A percentile compares a stretch with the other conserved stretches of the same genome.
Evolutionary conservation across 2,797 vertebrate genomes (phyloP).

Genomic region (Fistularia tabacaria): DNA sequence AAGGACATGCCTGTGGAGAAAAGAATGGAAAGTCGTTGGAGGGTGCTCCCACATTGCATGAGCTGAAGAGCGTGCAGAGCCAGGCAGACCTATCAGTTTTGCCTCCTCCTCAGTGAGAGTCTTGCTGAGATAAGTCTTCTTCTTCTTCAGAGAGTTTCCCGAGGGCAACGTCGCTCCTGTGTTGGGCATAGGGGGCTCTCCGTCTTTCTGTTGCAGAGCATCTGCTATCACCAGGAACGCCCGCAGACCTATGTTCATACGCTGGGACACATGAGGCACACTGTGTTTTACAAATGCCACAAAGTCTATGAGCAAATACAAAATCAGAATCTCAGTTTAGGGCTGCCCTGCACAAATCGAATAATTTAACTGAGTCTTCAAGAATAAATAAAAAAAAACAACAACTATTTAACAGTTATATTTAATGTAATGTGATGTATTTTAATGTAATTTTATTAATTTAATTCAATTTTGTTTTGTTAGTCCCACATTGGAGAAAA

Average conservation of each 20-base stretch:
- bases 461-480: too few species aligned
- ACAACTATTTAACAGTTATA: too few species aligned
- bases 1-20: constrained; percentile 88
- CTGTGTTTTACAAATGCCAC: not conserved
- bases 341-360: too few species aligned
- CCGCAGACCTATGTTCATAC: constrained; percentile 98
- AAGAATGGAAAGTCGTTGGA: constrained; percentile 4
- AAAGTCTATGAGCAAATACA: not conserved
- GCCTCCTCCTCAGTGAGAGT: constrained; percentile 98
- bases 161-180: constrained; percentile 96
- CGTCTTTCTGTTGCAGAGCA: constrained; percentile 96
- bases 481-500: too few species aligned
- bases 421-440: too few species aligned
- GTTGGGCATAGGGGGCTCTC: constrained; percentile 98
- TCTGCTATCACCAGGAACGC: constrained; percentile 98
- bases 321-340: too few species aligned
- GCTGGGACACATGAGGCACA: constrained; percentile 72
- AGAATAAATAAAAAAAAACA: too few species aligned
- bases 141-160: constrained; percentile 96
- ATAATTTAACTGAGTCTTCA: too few species aligned
- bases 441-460: too few species aligned
- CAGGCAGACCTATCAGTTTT: constrained; percentile 90
- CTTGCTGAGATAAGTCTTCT: constrained; percentile 98
- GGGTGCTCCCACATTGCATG: not conserved
- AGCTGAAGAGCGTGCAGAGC: too few species aligned